These are phyloP conservation scores for Sebastes reedi DNA, from an alignment of 2,797 vertebrate species.

Conservation along the genomic window DNA sequence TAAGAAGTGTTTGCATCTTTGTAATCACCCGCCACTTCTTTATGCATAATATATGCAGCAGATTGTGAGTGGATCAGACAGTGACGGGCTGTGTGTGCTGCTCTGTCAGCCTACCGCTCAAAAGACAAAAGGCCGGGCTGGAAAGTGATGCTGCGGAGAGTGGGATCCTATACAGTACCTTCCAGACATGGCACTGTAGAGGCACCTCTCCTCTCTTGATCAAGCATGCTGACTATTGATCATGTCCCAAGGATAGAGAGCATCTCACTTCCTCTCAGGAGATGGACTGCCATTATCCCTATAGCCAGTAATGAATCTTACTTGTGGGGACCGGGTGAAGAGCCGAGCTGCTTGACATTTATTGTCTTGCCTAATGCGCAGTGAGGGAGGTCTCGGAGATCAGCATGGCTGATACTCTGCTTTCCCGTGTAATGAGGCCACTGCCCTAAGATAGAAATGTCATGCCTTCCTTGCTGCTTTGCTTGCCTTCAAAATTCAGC, in stretches of 20 bases:
- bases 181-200: constrained; percentile 34
- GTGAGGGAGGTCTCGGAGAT: constrained; percentile 70
- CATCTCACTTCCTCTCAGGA: constrained; percentile 75
- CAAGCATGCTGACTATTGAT: constrained; percentile 77
- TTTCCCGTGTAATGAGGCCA: constrained; percentile 65
- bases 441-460: constrained; percentile 46
- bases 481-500: constrained; percentile 25
- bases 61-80: constrained; percentile 21
- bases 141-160: constrained; percentile 15
- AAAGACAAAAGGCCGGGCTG: constrained; percentile 18
- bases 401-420: constrained; percentile 65
- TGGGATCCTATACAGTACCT: constrained; percentile 30
- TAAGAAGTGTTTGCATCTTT: constrained; percentile 36
- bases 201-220: constrained; percentile 63
- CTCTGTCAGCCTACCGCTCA: constrained; percentile 3
- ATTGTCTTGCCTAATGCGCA: constrained; percentile 78
- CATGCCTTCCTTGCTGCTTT: constrained; percentile 15
- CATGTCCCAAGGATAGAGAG: constrained; percentile 74
- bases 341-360: constrained; percentile 80
- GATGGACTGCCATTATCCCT: constrained; percentile 75
- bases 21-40: constrained; percentile 32
- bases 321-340: constrained; percentile 70
- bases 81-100: constrained; percentile 21
- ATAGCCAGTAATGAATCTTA: constrained; percentile 81
- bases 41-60: constrained; percentile 4